Evolutionary conservation across 64 coral and sea anemone species (phyloP).

Genomic region (Montipora sp.): DNA sequence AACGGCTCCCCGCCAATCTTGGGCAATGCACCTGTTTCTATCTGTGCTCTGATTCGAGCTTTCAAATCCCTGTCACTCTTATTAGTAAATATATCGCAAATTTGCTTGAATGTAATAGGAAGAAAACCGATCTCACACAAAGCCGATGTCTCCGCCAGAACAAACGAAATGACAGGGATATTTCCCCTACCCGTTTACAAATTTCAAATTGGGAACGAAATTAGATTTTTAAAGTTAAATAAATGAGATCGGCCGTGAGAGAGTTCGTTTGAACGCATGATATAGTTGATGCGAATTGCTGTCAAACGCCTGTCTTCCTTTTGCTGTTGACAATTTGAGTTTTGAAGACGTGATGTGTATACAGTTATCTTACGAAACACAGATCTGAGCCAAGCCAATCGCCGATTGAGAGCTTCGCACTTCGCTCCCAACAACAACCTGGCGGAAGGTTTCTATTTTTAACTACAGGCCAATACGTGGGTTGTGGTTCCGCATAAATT

Average conservation of each 20-base stretch:
- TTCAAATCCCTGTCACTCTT: conserved; percentile 18
- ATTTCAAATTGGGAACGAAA: conserved; percentile 16
- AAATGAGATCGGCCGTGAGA: neutral
- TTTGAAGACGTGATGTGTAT: conserved; percentile 29
- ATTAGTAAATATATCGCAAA: neutral
- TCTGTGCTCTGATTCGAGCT: conserved; percentile 2
- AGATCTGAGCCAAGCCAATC: conserved; percentile 30
- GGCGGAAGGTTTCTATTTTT: conserved; percentile 40
- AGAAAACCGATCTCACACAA: conserved; percentile 19
- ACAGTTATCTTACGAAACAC: conserved; percentile 11
- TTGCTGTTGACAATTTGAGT: neutral
- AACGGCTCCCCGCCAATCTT: conserved; percentile 12
- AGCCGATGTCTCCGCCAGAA: neutral
- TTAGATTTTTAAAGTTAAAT: conserved; percentile 34
- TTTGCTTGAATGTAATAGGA: conserved; percentile 12
- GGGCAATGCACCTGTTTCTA: conserved; percentile 5
- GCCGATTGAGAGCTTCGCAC: neutral
- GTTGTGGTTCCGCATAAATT: conserved; percentile 13
- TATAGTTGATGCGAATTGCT: neutral
- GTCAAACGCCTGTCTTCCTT: neutral
- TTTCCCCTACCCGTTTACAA: conserved; percentile 25
- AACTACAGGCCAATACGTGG: conserved; percentile 25
- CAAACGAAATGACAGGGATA: conserved; percentile 23
- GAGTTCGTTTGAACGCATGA: neutral
- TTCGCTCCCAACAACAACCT: conserved; percentile 40